Base-by-base conservation (phyloP, 2,797 vertebrate genomes). In the Acanthurus lineatus region DNA sequence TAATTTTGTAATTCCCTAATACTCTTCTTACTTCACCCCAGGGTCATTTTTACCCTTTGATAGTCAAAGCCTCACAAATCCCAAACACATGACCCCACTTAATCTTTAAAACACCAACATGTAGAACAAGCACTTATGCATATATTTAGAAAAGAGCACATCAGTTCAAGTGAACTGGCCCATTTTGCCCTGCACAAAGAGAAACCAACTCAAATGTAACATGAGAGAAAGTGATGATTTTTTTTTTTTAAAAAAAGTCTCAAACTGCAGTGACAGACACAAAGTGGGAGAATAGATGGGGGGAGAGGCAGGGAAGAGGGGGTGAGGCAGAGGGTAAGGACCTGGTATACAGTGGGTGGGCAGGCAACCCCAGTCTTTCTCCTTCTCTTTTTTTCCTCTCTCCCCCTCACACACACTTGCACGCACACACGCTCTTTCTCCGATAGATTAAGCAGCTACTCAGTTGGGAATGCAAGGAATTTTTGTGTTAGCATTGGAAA, bases 381-480 rank as follows among this genome's bases (percentile, higher is more conserved):
- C 76, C 61, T 72, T 75, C 57, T 81, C 42, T 63, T 32, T 69
- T 54, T 49, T 10, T 71, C 47, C 44, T 38, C 53, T 47, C 44
- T 20, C 63, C 47, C 45, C 12, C 68, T 47, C 71, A 45, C 66
- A 49, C 57, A 25, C 66, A 56, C 65, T 64, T 61, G 65, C 76
- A 54, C 82, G 54, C 67, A 64, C 70, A 77, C 74, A 69, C 77
- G 62, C 79, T 49, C 56, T 48, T 70, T 81, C 85, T 90, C 84
- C 87, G 35, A 91, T 81, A 95, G 94, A 94, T 92, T 96, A 97
- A 95, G 93, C 92, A 91, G 93, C 94, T 53, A 91, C 90, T 94
- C 92, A 91, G 93, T 90, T 85, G 93, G 91, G 96, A 96, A 97
- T 97, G 96, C 84, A 83, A 95, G 93, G 96, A 97, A 97, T 97